phyloP scores from a whole-genome alignment of 2,113 vertebrate species.

The Macquaria ambigua region DNA sequence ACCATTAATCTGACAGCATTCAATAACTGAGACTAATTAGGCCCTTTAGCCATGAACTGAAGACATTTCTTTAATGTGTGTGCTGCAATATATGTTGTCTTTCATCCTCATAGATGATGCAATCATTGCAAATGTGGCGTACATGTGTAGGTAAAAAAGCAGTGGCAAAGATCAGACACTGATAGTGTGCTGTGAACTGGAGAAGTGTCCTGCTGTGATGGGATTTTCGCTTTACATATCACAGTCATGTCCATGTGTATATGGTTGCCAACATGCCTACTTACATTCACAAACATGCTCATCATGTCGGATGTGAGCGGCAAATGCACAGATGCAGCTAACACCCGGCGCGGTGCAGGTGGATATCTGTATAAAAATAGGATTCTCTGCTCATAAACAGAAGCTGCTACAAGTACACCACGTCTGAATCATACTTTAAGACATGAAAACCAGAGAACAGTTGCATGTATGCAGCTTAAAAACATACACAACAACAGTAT shows the following conservation, averaged over 20 bases:
- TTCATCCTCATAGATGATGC: conserved; percentile 57
- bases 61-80: conserved; percentile 42
- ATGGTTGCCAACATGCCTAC: conserved; percentile 28
- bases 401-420: conserved; percentile 12
- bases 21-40: conserved; percentile 45
- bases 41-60: conserved; percentile 31
- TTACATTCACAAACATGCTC: conserved; percentile 48
- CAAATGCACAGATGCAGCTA: conserved; percentile 49
- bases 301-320: conserved; percentile 29
- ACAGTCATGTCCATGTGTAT: conserved; percentile 42
- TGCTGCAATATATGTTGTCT: conserved; percentile 39
- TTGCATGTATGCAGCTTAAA: background rate
- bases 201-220: conserved; percentile 38
- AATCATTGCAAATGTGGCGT: conserved; percentile 44
- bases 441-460: background rate
- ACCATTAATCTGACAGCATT: conserved; percentile 37
- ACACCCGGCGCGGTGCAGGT: conserved; percentile 33
- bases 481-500: background rate
- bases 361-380: conserved; percentile 40
- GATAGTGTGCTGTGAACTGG: conserved; percentile 35
- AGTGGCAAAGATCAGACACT: conserved; percentile 46
- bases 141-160: conserved; percentile 36
- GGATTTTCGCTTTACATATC: conserved; percentile 52
- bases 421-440: background rate
- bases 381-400: conserved; percentile 42